Conservation (phyloP, 2,113 vertebrate genomes). For the Brachyhypopomus gauderio region DNA sequence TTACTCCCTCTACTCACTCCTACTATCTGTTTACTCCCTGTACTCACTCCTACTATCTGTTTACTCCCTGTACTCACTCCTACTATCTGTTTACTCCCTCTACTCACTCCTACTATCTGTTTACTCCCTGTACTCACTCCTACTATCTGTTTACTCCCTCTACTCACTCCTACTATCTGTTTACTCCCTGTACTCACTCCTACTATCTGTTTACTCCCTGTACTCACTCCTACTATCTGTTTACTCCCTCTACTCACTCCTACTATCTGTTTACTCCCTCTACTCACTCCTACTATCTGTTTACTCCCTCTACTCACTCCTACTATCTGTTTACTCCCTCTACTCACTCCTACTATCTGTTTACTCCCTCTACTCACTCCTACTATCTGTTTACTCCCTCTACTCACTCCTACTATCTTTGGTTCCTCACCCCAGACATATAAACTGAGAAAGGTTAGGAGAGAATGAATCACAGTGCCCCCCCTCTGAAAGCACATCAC, state of each 20-base stretch:
- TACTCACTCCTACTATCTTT: too few species aligned
- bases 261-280: slow-evolving; percentile 19
- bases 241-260: neutral
- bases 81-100: neutral
- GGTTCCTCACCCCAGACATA: neutral
- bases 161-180: neutral
- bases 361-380: neutral
- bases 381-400: slow-evolving; percentile 19
- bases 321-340: slow-evolving; percentile 19
- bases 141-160: neutral
- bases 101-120: neutral
- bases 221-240: too few species aligned
- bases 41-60: neutral
- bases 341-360: too few species aligned
- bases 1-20: too few species aligned
- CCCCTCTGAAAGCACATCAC: neutral
- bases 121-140: too few species aligned
- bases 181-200: neutral
- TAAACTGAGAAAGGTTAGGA: neutral
- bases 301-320: neutral
- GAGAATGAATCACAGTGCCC: neutral
- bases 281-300: too few species aligned
- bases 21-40: neutral
- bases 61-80: too few species aligned
- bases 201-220: slow-evolving; percentile 19